These are phyloP conservation scores for Brachionus calyciflorus DNA, from an alignment of 1,140 invertebrate genomes.

Conservation along the genomic window DNA sequence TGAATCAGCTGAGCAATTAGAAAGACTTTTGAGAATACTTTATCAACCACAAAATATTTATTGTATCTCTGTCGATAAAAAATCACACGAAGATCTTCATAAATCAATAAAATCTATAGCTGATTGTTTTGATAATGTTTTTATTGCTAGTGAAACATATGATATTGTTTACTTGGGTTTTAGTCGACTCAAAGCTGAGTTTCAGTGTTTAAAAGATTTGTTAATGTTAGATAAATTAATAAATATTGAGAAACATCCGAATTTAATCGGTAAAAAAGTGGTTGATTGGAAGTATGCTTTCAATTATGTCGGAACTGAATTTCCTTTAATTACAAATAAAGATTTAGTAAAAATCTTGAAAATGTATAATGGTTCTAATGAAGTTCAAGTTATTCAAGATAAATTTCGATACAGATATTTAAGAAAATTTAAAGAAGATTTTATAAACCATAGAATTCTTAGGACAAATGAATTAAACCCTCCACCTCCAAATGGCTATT, in stretches of 20 bases:
- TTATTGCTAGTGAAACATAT: slow-evolving; percentile 50
- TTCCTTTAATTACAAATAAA: slow-evolving; percentile 30
- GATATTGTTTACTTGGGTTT: slow-evolving; percentile 51
- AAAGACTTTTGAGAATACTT: slow-evolving; percentile 39
- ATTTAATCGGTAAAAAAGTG: background rate
- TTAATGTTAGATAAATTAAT: background rate
- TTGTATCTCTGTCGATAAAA: slow-evolving; percentile 48
- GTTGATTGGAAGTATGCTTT: slow-evolving; percentile 23
- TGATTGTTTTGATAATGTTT: slow-evolving; percentile 52
- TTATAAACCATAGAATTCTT: background rate
- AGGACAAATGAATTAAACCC: slow-evolving; percentile 17
- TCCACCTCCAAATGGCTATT: slow-evolving; percentile 50
- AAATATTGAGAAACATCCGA: background rate
- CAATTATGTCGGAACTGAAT: slow-evolving; percentile 13
- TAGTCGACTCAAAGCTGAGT: slow-evolving; percentile 50
- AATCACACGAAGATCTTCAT: slow-evolving; percentile 42
- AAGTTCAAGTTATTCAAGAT: slow-evolving; percentile 22
- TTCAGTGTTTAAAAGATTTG: slow-evolving; percentile 53
- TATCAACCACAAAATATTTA: slow-evolving; percentile 48
- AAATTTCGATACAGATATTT: background rate
- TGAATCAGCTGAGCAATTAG: slow-evolving; percentile 42
- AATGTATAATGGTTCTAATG: slow-evolving; percentile 41
- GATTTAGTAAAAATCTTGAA: slow-evolving; percentile 1
- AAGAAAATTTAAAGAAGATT: slow-evolving; percentile 48
- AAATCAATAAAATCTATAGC: slow-evolving; percentile 31